Percentiles rank a stretch among this genome's conserved stretches.
Conservation (phyloP, 2,888 invertebrate species). For the Stenoptilia bipunctidactyla region DNA sequence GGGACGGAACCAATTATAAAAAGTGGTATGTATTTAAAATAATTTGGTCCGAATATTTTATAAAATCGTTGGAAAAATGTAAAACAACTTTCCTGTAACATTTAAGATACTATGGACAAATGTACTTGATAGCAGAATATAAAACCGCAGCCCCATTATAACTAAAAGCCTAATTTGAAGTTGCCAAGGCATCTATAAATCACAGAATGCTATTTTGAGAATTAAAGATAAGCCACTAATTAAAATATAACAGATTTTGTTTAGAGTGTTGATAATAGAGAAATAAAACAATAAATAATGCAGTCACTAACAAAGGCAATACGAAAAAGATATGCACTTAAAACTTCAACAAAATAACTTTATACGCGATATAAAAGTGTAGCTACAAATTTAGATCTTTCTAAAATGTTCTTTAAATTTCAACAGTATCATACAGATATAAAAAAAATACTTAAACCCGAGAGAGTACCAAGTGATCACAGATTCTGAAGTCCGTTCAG, state of each 20-base stretch:
- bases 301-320: constrained; percentile 24
- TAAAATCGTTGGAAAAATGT: not conserved
- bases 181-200: constrained; percentile 51
- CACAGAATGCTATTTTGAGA: constrained; percentile 43
- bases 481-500: constrained; percentile 62
- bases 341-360: constrained; percentile 32
- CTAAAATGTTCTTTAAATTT: constrained; percentile 12
- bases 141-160: no score
- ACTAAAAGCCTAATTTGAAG: constrained; percentile 34
- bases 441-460: constrained; percentile 58
- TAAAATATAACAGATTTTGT: constrained; percentile 18
- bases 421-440: constrained; percentile 32
- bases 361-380: constrained; percentile 25
- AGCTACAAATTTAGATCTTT: constrained; percentile 36
- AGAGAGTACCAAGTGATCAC: constrained; percentile 71
- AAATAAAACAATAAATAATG: constrained; percentile 24
- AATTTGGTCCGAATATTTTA: not conserved
- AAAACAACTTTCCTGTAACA: not conserved
- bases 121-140: no score
- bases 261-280: constrained; percentile 15
- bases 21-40: constrained; percentile 12
- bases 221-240: constrained; percentile 24
- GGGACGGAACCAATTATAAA: constrained; percentile 37
- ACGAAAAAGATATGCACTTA: constrained; percentile 22
- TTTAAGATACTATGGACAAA: not conserved